Percentiles rank a stretch among this genome's conserved stretches.
Conservation (phyloP, 1,140 invertebrate species). For the Schmidtea mediterranea region DNA sequence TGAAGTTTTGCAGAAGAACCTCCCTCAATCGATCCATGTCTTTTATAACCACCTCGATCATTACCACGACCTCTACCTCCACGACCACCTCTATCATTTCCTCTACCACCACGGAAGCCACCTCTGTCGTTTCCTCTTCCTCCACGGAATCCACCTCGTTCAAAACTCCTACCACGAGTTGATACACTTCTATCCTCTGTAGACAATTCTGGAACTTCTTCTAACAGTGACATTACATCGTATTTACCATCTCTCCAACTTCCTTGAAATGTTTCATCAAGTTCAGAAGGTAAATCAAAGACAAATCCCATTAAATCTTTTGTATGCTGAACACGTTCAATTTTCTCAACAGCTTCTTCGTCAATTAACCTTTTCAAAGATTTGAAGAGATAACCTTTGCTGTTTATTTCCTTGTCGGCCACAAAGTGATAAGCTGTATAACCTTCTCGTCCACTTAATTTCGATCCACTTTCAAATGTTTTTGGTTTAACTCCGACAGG, state of each 20-base stretch:
- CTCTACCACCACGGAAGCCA: not conserved
- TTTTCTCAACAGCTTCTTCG: not conserved
- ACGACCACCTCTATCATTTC: not conserved
- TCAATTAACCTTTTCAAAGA: not conserved
- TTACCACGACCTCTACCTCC: not conserved
- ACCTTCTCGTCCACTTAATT: no score
- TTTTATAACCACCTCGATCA: not conserved
- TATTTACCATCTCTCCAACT: not conserved
- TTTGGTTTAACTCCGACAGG: no score
- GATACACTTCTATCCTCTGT: no score
- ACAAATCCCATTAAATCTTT: not conserved
- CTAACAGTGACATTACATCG: not conserved
- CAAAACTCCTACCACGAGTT: not conserved
- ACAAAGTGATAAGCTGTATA: no score
- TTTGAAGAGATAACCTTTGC: not conserved
- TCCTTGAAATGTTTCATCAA: not conserved
- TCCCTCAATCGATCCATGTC: not conserved
- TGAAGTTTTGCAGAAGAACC: no score
- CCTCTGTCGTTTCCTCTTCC: not conserved
- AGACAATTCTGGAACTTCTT: not conserved
- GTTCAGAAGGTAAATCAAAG: not conserved
- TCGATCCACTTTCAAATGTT: no score
- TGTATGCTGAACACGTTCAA: not conserved
- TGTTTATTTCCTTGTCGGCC: not conserved
- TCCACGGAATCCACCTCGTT: not conserved